A percentile compares a stretch with the other conserved stretches of the same genome.
phyloP scores from a whole-genome alignment of 1,140 invertebrate species.

The Sycobia sp. region DNA sequence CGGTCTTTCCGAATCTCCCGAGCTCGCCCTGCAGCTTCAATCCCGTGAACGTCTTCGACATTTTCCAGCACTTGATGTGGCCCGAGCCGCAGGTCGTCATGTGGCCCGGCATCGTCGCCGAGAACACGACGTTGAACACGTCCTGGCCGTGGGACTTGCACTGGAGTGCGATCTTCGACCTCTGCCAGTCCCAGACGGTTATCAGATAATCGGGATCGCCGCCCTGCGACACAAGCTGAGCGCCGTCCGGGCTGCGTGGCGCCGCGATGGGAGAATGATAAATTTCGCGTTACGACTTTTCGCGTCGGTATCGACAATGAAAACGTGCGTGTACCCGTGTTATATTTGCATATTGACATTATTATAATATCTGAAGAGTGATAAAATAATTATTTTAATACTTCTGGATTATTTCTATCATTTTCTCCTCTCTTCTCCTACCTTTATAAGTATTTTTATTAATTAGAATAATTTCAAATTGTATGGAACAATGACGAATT shows the following conservation, averaged over 20 bases:
- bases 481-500: too few relatives aligned
- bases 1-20: constrained; percentile 87
- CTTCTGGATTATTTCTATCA: too few relatives aligned
- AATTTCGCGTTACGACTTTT: too few relatives aligned
- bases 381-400: too few relatives aligned
- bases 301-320: too few relatives aligned
- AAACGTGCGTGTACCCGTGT: too few relatives aligned
- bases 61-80: constrained; percentile 94
- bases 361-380: too few relatives aligned
- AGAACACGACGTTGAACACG: constrained; percentile 80
- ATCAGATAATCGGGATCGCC: constrained; percentile 84
- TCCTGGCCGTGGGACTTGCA: constrained; percentile 81
- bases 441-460: too few relatives aligned
- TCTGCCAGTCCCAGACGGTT: constrained; percentile 87
- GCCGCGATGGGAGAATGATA: constrained; percentile 29
- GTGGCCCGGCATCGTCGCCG: constrained; percentile 75
- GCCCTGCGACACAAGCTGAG: constrained; percentile 80
- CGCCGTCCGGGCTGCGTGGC: constrained; percentile 79
- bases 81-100: constrained; percentile 76
- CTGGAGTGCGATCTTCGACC: constrained; percentile 73
- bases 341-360: too few relatives aligned
- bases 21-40: constrained; percentile 84
- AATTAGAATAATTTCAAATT: too few relatives aligned
- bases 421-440: too few relatives aligned
- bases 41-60: constrained; percentile 86